These are phyloP conservation scores for Megalops cyprinoides DNA, from an alignment of 2,797 vertebrate genomes.

Conservation along the genomic window DNA sequence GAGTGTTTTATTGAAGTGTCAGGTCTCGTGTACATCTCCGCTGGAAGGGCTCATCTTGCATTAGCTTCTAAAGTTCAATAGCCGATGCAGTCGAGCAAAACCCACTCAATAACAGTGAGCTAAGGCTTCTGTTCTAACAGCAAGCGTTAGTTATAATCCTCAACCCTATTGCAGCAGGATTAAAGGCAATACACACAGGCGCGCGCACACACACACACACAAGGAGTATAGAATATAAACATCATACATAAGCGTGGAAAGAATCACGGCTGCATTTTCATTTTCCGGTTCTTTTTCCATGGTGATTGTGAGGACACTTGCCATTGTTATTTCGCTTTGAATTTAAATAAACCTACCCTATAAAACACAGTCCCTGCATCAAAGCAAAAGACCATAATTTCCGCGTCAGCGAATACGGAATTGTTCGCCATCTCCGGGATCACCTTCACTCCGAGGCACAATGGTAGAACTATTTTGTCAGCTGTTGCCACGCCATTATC, in stretches of 20 bases:
- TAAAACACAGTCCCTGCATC: not conserved
- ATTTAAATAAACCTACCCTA: not conserved
- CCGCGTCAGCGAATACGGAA: not conserved
- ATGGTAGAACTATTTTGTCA: constrained; percentile 4
- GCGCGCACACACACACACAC: not conserved
- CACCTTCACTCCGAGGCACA: not conserved
- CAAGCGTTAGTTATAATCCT: constrained; percentile 14
- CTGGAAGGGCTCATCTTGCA: constrained; percentile 69
- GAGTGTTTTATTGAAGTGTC: constrained; percentile 69
- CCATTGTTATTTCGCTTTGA: constrained; percentile 2
- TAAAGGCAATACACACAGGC: not conserved
- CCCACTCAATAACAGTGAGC: constrained; percentile 63
- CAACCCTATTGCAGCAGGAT: constrained; percentile 8
- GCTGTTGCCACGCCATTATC: constrained; percentile 8
- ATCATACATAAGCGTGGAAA: not conserved
- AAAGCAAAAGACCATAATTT: constrained; percentile 8
- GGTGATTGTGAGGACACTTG: constrained; percentile 1
- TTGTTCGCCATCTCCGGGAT: not conserved
- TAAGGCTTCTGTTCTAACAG: constrained; percentile 32
- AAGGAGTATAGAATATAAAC: too few species aligned
- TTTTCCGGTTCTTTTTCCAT: not conserved
- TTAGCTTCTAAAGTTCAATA: constrained; percentile 65
- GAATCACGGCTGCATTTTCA: not conserved
- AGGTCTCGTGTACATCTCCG: constrained; percentile 59
- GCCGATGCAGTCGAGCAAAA: constrained; percentile 56